Evolutionary conservation across 2,797 vertebrate species (phyloP).

Genomic region (Hyperoplus lanceolatus): DNA sequence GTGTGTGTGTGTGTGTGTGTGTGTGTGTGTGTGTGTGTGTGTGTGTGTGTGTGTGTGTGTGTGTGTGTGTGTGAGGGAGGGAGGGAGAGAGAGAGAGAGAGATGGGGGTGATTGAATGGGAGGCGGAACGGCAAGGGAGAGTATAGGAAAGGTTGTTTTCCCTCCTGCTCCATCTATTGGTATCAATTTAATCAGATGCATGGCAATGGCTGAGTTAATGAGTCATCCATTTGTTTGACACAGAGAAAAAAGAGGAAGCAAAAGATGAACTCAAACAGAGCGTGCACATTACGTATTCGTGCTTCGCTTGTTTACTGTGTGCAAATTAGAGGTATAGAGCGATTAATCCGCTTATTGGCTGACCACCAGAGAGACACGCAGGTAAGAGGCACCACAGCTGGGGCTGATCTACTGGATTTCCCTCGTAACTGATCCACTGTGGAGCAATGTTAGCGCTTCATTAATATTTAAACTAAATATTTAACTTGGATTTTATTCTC

Average conservation of each 20-base stretch:
- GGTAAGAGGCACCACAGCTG: slow-evolving; percentile 71
- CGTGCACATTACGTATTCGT: slow-evolving; percentile 11
- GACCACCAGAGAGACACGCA: slow-evolving; percentile 67
- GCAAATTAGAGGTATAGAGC: not conserved
- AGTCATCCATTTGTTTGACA: slow-evolving; percentile 35
- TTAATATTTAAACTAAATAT: too few relatives aligned
- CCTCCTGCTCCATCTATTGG: slow-evolving; percentile 60
- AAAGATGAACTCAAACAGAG: slow-evolving; percentile 2
- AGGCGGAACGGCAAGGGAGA: slow-evolving; percentile 17
- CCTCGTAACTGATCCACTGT: slow-evolving; percentile 29
- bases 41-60: slow-evolving; percentile 44
- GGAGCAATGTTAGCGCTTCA: too few relatives aligned
- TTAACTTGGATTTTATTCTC: too few relatives aligned
- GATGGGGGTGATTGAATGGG: not conserved
- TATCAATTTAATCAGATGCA: slow-evolving; percentile 64
- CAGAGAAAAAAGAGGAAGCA: not conserved
- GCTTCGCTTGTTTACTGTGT: slow-evolving; percentile 19
- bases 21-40: slow-evolving; percentile 29
- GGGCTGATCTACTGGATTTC: slow-evolving; percentile 35
- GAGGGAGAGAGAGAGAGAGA: slow-evolving; percentile 44
- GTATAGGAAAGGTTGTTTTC: slow-evolving; percentile 54
- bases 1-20: slow-evolving; percentile 29
- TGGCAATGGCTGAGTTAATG: slow-evolving; percentile 55
- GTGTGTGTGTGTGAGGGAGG: slow-evolving; percentile 21
- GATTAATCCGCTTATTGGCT: slow-evolving; percentile 5